Evolutionary conservation across 2,797 vertebrate species (phyloP).

Genomic region (Sparus aurata): DNA sequence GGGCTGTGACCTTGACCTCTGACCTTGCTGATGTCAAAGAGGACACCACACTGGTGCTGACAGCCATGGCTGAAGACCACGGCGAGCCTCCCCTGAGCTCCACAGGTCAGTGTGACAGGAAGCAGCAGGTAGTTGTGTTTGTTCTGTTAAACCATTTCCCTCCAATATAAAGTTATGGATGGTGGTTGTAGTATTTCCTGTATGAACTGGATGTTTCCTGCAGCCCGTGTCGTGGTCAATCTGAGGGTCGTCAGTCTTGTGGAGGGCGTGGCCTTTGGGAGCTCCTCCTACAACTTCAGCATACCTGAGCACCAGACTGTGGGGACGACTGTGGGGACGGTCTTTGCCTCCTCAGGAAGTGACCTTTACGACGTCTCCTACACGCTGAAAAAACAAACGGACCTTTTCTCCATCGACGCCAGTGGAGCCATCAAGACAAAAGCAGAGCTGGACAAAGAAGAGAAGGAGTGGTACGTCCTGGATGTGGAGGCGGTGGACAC

Average conservation of each 20-base stretch:
- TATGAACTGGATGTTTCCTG: background rate
- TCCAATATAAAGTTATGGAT: too few species aligned
- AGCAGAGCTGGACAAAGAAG: conserved; percentile 78
- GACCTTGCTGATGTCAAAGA: conserved; percentile 70
- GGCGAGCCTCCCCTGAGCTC: conserved; percentile 78
- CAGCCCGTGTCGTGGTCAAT: conserved; percentile 79
- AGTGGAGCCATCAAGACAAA: conserved; percentile 75
- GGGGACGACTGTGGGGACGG: conserved; percentile 73
- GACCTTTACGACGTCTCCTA: conserved; percentile 68
- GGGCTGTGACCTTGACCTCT: conserved; percentile 80
- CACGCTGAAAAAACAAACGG: conserved; percentile 71
- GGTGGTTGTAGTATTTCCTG: background rate
- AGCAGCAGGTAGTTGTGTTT: too few species aligned
- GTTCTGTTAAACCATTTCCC: too few species aligned
- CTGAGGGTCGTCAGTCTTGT: conserved; percentile 63
- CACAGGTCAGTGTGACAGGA: conserved; percentile 74
- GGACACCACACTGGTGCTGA: conserved; percentile 75
- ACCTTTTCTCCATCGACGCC: conserved; percentile 79
- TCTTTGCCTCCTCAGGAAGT: conserved; percentile 75
- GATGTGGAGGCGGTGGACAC: conserved; percentile 84
- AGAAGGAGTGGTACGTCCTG: conserved; percentile 79
- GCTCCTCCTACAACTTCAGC: conserved; percentile 82
- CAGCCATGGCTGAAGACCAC: conserved; percentile 80
- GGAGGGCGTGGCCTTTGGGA: conserved; percentile 78
- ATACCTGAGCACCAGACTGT: conserved; percentile 73